Base-by-base conservation (phyloP, 2,113 vertebrate species). In the Hylia prasina region DNA sequence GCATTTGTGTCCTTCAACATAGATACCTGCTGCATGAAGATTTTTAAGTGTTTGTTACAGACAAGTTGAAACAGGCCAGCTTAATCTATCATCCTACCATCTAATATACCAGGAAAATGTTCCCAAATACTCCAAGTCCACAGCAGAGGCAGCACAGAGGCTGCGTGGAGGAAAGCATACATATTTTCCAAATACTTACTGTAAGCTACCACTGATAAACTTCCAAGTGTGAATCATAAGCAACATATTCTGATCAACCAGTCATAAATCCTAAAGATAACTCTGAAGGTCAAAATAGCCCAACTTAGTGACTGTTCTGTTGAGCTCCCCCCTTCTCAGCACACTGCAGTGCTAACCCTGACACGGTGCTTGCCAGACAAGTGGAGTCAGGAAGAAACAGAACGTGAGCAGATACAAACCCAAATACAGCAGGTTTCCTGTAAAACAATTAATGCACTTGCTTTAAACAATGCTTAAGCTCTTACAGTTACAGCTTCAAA, bases 191-290 rank as follows among this genome's bases (percentile, higher is more conserved):
- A 57, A 70, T 73, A 64, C 63, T 83, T 48, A 28, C 27, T 53
- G 22, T 24, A 82, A 82, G 58, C 40, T 94, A 60, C 11, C 78
- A 66, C 70, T 82, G 82, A 94, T 90, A 96, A 91, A 80, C 60
- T 85, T 87, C n/a, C 70, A 94, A 76, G 45, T 39, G 37, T 69
- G 75, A 72, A 79, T 65, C 60, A 69, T 17, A 94, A 77, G 25
- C 48, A 76, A 57, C 23, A 18, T 58, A 37, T 80, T 85, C 66
- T 86, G 56, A 88, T 90, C 75, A 90, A 80, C 33, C 24, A 85
- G 50, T 44, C 58, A 33, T 51, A 93, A 95, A 96, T 80, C 54
- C 63, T 70, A 69, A 94, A 85, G 82, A 77, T 77, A 94, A 94
- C 54, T 80, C 3, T 80, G 66, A 94, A 91, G 87, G 66, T 82